Percentiles rank a stretch among this genome's conserved stretches.
These are phyloP conservation scores for Drosophila nebulosa DNA, from an alignment of 1,140 invertebrate genomes.

Conservation along the genomic window DNA sequence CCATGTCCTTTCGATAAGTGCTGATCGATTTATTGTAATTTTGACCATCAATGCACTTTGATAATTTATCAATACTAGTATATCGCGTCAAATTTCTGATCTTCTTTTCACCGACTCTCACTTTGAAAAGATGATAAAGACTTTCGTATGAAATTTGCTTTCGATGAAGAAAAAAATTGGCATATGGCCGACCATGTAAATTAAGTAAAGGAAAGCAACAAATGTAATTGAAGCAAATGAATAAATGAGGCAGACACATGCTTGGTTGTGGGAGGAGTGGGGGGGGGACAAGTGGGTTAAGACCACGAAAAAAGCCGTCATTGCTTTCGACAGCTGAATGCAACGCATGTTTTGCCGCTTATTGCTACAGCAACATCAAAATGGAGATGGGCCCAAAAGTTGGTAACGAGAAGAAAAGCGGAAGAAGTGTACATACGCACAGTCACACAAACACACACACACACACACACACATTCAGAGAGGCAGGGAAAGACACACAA, in stretches of 20 bases:
- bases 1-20: too few species aligned
- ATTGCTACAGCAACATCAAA: slow-evolving; percentile 34
- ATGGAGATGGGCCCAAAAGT: slow-evolving; percentile 14
- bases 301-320: background rate
- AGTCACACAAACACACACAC: slow-evolving; percentile 5
- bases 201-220: slow-evolving; percentile 7
- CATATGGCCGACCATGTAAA: slow-evolving; percentile 11
- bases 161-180: background rate
- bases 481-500: background rate
- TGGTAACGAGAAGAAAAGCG: background rate
- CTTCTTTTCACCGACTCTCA: too few species aligned
- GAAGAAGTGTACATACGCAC: slow-evolving; percentile 3
- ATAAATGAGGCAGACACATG: slow-evolving; percentile 48
- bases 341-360: slow-evolving; percentile 64
- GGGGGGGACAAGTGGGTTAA: background rate
- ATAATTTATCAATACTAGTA: background rate
- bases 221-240: slow-evolving; percentile 77
- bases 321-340: slow-evolving; percentile 32
- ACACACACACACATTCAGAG: slow-evolving; percentile 2
- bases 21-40: too few species aligned
- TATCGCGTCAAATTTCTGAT: too few species aligned
- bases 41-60: too few species aligned
- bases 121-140: background rate
- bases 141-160: background rate
- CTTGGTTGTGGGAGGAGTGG: background rate